These are phyloP conservation scores for Eospalax fontanierii DNA, from an alignment of 2,797 vertebrate genomes.

Conservation along the genomic window DNA sequence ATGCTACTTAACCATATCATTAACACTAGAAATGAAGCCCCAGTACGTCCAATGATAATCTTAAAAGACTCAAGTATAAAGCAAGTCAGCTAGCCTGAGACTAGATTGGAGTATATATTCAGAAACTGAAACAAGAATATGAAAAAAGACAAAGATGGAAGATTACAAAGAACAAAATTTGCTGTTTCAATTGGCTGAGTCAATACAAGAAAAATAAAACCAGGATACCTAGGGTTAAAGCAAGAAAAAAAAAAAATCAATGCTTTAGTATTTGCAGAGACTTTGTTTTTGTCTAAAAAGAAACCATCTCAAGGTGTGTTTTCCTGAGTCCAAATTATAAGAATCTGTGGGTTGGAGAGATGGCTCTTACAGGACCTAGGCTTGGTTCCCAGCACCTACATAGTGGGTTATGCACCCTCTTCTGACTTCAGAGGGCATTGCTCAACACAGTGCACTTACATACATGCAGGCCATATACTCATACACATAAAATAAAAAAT, in stretches of 20 bases:
- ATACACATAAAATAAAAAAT: too few relatives aligned
- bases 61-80: conserved; percentile 22
- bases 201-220: conserved; percentile 9
- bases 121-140: conserved; percentile 14
- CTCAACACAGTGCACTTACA: too few relatives aligned
- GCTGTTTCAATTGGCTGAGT: conserved; percentile 35
- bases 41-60: neutral
- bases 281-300: conserved; percentile 41
- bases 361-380: too few relatives aligned
- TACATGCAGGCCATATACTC: too few relatives aligned
- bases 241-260: conserved; percentile 37
- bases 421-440: too few relatives aligned
- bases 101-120: neutral
- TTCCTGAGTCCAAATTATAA: neutral
- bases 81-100: neutral
- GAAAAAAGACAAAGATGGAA: conserved; percentile 37
- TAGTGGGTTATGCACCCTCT: too few relatives aligned
- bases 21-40: neutral
- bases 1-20: conserved; percentile 20
- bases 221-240: neutral
- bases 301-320: neutral
- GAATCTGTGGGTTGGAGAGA: too few relatives aligned
- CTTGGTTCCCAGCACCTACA: too few relatives aligned
- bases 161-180: conserved; percentile 42
- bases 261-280: conserved; percentile 29